Conservation (phyloP, 2,113 vertebrate species). For the Balaeniceps rex region DNA sequence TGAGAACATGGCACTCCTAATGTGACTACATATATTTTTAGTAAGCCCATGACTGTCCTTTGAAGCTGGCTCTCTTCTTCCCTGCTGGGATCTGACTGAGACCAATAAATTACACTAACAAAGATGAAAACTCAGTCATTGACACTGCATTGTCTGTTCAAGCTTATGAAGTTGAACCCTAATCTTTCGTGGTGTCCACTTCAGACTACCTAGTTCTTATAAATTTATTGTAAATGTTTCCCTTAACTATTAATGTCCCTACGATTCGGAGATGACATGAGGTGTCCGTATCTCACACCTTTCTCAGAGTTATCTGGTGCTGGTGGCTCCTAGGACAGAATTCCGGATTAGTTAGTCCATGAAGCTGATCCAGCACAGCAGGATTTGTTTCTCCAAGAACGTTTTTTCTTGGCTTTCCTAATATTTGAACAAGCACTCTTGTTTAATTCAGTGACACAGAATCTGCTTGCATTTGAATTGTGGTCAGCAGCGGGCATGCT, state of each 20-base stretch:
- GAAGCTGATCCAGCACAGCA: not conserved
- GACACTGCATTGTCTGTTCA: not conserved
- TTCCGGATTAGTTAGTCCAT: not conserved
- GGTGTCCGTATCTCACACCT: not conserved
- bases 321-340: not conserved
- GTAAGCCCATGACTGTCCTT: not conserved
- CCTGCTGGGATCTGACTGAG: not conserved
- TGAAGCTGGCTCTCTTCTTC: not conserved
- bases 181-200: not conserved
- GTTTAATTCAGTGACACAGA: not conserved
- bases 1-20: accelerated
- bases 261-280: accelerated
- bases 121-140: not conserved
- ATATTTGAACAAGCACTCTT: not conserved
- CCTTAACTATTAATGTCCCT: not conserved
- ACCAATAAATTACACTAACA: not conserved
- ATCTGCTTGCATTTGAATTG: not conserved
- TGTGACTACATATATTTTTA: accelerated
- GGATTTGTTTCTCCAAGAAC: slow-evolving; percentile 13
- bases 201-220: accelerated
- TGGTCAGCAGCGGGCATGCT: not conserved
- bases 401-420: not conserved
- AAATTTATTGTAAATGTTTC: not conserved
- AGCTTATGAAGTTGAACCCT: not conserved
- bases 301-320: not conserved